Percentiles rank a stretch among this genome's conserved stretches.
These are phyloP conservation scores for Araneus ventricosus DNA, from an alignment of 1,140 invertebrate genomes.

Conservation along the genomic window DNA sequence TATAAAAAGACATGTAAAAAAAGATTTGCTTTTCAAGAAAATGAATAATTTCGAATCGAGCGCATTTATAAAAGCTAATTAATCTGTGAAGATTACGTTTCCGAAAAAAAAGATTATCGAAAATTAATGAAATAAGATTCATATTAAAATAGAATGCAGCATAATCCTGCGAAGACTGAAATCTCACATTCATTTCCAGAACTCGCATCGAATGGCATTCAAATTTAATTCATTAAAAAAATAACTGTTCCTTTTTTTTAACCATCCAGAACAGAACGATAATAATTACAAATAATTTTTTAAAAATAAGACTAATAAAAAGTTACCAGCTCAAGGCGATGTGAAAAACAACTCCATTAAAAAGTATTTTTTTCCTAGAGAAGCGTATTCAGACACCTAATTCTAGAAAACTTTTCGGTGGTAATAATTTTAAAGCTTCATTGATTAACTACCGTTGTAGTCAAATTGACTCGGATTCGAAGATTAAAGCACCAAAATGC, in stretches of 20 bases:
- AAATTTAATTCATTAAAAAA: no score
- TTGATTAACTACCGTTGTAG: constrained; percentile 46
- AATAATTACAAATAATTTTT: constrained; percentile 31
- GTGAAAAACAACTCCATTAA: constrained; percentile 6
- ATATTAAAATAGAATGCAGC: no score
- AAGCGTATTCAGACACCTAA: constrained; percentile 39
- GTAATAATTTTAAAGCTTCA: constrained; percentile 53
- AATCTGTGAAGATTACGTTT: no score
- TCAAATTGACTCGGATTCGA: constrained; percentile 38
- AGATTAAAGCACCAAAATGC: constrained; percentile 35
- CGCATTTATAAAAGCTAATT: no score
- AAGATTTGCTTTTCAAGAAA: no score
- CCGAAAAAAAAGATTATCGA: no score
- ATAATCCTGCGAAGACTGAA: no score
- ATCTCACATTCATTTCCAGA: no score
- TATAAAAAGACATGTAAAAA: no score
- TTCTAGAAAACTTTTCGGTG: constrained; percentile 22
- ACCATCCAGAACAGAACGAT: background rate
- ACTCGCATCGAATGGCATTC: no score
- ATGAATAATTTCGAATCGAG: no score
- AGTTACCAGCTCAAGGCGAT: background rate
- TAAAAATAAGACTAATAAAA: background rate
- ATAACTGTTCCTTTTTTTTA: background rate
- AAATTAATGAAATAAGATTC: no score
- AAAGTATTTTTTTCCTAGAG: background rate